A percentile compares a stretch with the other conserved stretches of the same genome.
Evolutionary conservation across 2,888 invertebrate genomes (phyloP).

Genomic region (Mesoligia furuncula): DNA sequence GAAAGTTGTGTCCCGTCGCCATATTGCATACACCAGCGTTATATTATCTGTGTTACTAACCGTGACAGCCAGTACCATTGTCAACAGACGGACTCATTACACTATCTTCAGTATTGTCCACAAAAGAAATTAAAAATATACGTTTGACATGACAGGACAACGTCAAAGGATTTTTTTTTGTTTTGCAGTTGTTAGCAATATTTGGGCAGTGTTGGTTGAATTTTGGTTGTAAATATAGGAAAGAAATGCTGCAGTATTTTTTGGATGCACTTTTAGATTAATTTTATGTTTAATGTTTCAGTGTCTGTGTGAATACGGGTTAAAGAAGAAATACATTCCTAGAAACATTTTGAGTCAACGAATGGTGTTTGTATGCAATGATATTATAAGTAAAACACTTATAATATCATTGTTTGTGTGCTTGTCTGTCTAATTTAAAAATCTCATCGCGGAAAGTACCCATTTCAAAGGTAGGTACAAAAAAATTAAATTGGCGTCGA

Average conservation of each 20-base stretch:
- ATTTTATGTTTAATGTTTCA: not conserved
- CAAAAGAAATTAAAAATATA: constrained; percentile 59
- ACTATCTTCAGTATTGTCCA: constrained; percentile 60
- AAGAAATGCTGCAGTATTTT: not conserved
- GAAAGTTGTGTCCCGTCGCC: constrained; percentile 59
- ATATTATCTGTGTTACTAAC: constrained; percentile 64
- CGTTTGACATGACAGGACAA: constrained; percentile 45
- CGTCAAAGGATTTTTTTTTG: constrained; percentile 45
- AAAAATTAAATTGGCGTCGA: constrained; percentile 6
- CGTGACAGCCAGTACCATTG: constrained; percentile 61
- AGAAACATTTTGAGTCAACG: not conserved
- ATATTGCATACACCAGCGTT: constrained; percentile 60
- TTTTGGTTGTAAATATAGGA: constrained; percentile 16
- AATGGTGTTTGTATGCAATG: not conserved
- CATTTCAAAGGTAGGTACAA: not conserved
- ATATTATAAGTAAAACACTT: too few species aligned
- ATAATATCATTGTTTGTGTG: too few species aligned
- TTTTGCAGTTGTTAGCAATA: constrained; percentile 9
- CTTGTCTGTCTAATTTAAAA: not conserved
- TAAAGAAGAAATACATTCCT: not conserved
- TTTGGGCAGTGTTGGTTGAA: constrained; percentile 19
- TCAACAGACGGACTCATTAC: constrained; percentile 61
- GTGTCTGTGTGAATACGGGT: not conserved
- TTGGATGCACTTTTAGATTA: not conserved
- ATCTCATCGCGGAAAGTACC: not conserved